Evolutionary conservation across 1,140 invertebrate genomes (phyloP), one percentile per base, ranked within the genome.

Genomic region (Scylla paramamosain): DNA sequence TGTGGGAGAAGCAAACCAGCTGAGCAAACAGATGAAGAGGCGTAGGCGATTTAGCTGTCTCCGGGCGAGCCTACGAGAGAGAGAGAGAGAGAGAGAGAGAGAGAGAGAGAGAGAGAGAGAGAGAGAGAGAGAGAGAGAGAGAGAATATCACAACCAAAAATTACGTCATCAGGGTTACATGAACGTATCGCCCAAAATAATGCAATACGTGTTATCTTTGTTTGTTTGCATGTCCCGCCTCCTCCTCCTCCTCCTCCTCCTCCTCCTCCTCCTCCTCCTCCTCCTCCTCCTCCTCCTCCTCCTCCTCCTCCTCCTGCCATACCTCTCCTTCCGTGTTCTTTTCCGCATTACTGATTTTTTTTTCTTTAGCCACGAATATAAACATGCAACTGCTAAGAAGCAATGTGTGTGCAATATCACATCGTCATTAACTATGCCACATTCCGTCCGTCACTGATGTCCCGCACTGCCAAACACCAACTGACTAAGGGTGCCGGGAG

Each of bases 51-150:
- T 59, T 59, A 20, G 67, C 25, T 77, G 25, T 77, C 8, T 77
- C 67, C 25, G 25, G 25, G 67, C 67, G 67, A 77, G 12, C 67
- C 20, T 77, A n/a, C 16, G 6, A n/a, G 67, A n/a, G 67, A 77
- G 67, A 77, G 67, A 77, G 67, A 77, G 67, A 77, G 67, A 77
- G 67, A 77, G 67, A 77, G 67, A 77, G 67, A 77, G 67, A 77
- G 67, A 77, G 67, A 77, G 67, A 77, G 67, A 77, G 67, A 77
- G 67, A 77, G 67, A 59, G 52, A 59, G 52, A 59, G 52, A 48
- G 46, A 48, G 46, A 48, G 4, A 48, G 46, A 48, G 46, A 48
- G 46, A 48, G 46, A 48, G 46, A 48, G 46, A 48, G 46, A 48
- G 46, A 48, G 46, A 48, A 48, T 4, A 48, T n/a, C n/a, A n/a